Conservation (phyloP, 2,888 invertebrate species). For the Graphium colonna region DNA sequence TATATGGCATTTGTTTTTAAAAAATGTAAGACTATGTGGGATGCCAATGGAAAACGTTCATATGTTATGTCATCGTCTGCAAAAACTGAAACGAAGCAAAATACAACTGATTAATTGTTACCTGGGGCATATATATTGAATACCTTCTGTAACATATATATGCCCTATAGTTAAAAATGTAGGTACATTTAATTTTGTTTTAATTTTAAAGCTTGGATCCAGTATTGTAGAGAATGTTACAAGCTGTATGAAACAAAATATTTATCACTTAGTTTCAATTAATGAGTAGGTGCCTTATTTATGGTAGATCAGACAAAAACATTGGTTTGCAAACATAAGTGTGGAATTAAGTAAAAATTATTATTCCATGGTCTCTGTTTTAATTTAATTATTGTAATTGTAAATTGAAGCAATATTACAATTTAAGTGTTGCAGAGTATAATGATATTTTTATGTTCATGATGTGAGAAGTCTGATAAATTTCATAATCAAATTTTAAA, state of each 20-base stretch:
- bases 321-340: background rate
- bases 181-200: background rate
- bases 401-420: too few relatives aligned
- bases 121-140: background rate
- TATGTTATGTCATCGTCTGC: conserved; percentile 41
- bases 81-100: conserved; percentile 5
- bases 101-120: conserved; percentile 10
- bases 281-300: conserved; percentile 7
- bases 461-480: too few relatives aligned
- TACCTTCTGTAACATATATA: background rate
- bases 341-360: too few relatives aligned
- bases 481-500: too few relatives aligned
- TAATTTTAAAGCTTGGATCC: background rate
- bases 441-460: too few relatives aligned
- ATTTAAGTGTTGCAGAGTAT: too few relatives aligned
- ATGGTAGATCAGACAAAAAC: background rate
- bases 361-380: too few relatives aligned
- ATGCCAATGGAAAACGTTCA: conserved; percentile 77
- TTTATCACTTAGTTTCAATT: background rate
- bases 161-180: conserved; percentile 6
- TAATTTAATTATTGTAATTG: too few relatives aligned
- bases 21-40: conserved; percentile 84
- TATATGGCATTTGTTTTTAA: conserved; percentile 89
- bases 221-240: background rate
- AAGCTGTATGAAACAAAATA: background rate